Evolutionary conservation across 2,113 vertebrate species (phyloP).

Genomic region (Thalassarche chlororhynchos): DNA sequence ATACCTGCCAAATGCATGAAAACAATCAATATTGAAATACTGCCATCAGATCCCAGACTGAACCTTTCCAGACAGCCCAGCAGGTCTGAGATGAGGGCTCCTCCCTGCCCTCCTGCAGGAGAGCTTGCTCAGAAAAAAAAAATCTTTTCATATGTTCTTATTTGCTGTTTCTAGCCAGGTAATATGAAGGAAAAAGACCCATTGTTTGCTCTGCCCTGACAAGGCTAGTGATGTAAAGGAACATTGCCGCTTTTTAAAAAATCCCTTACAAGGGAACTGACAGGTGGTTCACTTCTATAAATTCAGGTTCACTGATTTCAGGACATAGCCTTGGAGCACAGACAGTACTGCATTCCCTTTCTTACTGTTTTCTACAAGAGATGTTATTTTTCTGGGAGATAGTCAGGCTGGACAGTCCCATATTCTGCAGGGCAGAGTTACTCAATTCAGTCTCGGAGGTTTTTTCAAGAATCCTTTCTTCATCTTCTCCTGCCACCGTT

Average conservation of each 20-base stretch:
- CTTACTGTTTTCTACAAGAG: constrained; percentile 13
- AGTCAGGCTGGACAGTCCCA: constrained; percentile 39
- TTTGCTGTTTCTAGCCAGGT: constrained; percentile 51
- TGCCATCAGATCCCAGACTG: background rate
- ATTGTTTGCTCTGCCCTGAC: background rate
- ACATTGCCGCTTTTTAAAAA: constrained; percentile 48
- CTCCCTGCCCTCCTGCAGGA: background rate
- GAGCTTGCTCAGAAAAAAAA: background rate
- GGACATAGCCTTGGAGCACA: background rate
- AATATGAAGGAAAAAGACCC: background rate
- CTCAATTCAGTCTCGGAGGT: background rate
- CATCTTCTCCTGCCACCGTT: background rate
- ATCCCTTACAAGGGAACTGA: constrained; percentile 49
- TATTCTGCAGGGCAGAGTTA: background rate
- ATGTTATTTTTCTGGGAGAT: constrained; percentile 16
- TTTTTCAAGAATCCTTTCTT: background rate
- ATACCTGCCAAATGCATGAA: background rate
- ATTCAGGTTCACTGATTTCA: constrained; percentile 61
- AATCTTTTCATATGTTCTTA: background rate
- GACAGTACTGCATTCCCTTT: background rate
- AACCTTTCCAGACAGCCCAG: background rate
- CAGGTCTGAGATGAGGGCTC: background rate
- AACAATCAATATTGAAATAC: background rate
- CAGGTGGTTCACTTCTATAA: background rate
- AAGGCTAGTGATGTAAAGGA: constrained; percentile 51